Evolutionary conservation across 2,888 invertebrate genomes (phyloP).

Genomic region (Stomorhina lunata): DNA sequence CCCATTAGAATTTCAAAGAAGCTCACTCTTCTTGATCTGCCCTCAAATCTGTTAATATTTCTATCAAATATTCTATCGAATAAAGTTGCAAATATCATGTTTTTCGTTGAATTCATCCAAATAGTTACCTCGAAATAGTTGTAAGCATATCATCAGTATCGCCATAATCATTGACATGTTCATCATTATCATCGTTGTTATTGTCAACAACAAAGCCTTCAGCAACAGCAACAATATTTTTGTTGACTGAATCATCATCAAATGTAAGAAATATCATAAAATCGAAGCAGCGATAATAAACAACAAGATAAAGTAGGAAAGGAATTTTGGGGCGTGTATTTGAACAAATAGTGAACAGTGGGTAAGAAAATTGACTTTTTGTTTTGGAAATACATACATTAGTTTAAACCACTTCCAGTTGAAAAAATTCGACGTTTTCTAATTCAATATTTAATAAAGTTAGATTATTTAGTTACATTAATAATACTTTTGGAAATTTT

Average conservation of each 20-base stretch:
- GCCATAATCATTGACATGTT: not conserved
- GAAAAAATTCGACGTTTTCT: no score
- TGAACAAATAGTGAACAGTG: not conserved
- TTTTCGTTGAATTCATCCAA: not conserved
- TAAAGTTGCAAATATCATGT: constrained; percentile 9
- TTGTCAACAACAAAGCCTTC: not conserved
- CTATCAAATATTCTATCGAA: not conserved
- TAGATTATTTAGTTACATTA: no score
- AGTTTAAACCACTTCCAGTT: no score
- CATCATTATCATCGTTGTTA: constrained; percentile 1
- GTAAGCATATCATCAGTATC: not conserved
- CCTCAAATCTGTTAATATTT: not conserved
- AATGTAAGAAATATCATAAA: not conserved
- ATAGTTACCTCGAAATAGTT: not conserved
- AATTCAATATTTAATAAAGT: no score
- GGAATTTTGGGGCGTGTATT: not conserved
- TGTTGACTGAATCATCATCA: not conserved
- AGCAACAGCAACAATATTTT: not conserved
- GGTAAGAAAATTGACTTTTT: no score
- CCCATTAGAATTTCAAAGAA: not conserved
- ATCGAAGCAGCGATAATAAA: not conserved
- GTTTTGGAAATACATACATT: no score
- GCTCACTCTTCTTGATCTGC: not conserved
- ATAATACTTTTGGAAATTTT: no score
- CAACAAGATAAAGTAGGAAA: not conserved